Base-by-base conservation (phyloP, 92 coral and sea anemone genomes). In the Parazoanthus atlanticus region DNA sequence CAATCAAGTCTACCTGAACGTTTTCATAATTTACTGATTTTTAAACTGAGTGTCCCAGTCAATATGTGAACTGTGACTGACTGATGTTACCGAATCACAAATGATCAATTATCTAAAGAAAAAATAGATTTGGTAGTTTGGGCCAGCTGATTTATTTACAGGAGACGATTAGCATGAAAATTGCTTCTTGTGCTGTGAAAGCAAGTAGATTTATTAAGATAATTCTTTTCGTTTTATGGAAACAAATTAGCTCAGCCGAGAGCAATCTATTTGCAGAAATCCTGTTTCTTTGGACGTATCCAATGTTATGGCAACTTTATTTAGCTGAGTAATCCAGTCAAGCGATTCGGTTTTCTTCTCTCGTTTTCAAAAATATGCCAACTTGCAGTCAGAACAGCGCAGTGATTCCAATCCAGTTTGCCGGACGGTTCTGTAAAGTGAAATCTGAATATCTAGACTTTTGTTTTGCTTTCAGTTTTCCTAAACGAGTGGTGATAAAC, bases 121-220 rank as follows among this genome's bases (percentile, higher is more conserved):
- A 46, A 67, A 74, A 69, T 83, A 69, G 11, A 74, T 70, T 61
- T 61, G 28, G 69, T 28, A 61, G 69, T 23, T 30, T 70, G 16
- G 25, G 87, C 40, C 87, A 84, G 67, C 72, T 80, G 70, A 84
- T 84, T 70, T 29, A 84, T 84, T 69, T 71, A 46, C 66, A 71
- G n/a, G 78, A 46, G 78, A 41, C 47, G 78, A 69, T 69, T 69
- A 21, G 78, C 87, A 28, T 84, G 41, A 70, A 43, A 69, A 80
- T 19, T 70, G 67, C 76, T 69, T 84, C 78, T 84, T 76, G 78
- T 70, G 28, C 28, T 84, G 23, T 84, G 78, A 82, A 67, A 82
- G 86, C 36, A 82, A 15, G 58, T 46, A 15, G 76, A 66, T 64
- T 82, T 36, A 46, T 83, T 58, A 28, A 29, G 78, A 65, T 29